Conservation (phyloP, 2,113 vertebrate genomes). For the Coturnix japonica region DNA sequence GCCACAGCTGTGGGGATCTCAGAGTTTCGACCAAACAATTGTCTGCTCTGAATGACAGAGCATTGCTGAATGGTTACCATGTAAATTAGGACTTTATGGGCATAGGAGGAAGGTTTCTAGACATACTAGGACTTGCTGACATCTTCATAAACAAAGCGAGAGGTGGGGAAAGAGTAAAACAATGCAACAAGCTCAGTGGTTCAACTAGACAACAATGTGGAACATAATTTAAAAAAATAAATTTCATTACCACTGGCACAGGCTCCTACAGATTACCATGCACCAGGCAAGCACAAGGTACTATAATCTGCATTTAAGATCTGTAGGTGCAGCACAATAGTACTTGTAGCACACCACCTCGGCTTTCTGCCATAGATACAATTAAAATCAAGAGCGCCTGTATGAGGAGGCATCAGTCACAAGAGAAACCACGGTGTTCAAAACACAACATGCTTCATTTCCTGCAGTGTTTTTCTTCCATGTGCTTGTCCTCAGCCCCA, state of each 20-base stretch:
- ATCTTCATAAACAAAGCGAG: neutral
- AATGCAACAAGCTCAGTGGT: neutral
- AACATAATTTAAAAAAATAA: slow-evolving; percentile 19
- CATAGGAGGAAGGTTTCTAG: neutral
- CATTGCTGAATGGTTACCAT: neutral
- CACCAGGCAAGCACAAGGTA: neutral
- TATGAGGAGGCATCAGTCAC: neutral
- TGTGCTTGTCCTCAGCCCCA: neutral
- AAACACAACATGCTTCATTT: neutral
- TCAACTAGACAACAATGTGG: neutral
- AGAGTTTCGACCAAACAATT: neutral
- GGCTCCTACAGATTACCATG: neutral
- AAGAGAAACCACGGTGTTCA: neutral
- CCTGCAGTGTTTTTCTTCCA: neutral
- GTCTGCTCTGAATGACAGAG: neutral
- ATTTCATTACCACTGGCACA: neutral
- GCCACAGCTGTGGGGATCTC: neutral
- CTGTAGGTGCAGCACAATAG: neutral
- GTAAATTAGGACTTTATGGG: neutral
- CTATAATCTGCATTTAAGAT: neutral
- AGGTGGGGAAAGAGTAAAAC: slow-evolving; percentile 5
- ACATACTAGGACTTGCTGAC: neutral
- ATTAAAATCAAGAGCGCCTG: neutral
- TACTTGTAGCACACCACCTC: neutral
- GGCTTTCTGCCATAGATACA: neutral